These are phyloP conservation scores for Rotaria macrura DNA, from an alignment of 2,888 invertebrate genomes.

Conservation along the genomic window DNA sequence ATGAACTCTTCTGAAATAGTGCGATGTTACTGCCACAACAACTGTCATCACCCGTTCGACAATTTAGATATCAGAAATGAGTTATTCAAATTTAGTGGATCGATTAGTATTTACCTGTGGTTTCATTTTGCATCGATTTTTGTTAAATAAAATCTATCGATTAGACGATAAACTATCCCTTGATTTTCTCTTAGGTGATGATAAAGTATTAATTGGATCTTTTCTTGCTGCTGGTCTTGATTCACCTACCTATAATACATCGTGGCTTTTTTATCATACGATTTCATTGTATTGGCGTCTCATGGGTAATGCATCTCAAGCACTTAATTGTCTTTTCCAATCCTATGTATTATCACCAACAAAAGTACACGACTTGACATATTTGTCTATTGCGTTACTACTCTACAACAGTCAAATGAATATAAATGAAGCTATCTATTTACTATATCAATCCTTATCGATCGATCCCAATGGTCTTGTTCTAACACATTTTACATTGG, in stretches of 20 bases:
- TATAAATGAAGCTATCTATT: slow-evolving; percentile 7
- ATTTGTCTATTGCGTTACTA: neutral
- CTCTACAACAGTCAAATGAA: neutral
- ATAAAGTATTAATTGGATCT: neutral
- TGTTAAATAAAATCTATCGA: too few species aligned
- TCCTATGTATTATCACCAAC: neutral
- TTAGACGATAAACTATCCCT: too few species aligned
- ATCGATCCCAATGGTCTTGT: neutral
- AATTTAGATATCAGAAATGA: too few species aligned
- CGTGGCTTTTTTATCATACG: neutral
- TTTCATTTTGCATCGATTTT: too few species aligned
- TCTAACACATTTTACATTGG: neutral
- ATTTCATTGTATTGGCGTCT: slow-evolving; percentile 1
- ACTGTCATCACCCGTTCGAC: too few species aligned
- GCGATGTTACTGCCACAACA: too few species aligned
- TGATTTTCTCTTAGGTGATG: neutral
- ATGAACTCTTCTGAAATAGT: too few species aligned
- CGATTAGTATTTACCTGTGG: too few species aligned
- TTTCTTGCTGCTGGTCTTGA: neutral
- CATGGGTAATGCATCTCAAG: neutral
- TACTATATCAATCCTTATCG: neutral
- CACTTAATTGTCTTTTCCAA: slow-evolving; percentile 1
- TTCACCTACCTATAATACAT: neutral
- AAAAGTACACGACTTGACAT: neutral
- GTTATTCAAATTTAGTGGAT: too few species aligned